Evolutionary conservation across 2,888 invertebrate species (phyloP), one percentile per base, ranked within the genome.

Genomic region (Mechanitis messenoides): DNA sequence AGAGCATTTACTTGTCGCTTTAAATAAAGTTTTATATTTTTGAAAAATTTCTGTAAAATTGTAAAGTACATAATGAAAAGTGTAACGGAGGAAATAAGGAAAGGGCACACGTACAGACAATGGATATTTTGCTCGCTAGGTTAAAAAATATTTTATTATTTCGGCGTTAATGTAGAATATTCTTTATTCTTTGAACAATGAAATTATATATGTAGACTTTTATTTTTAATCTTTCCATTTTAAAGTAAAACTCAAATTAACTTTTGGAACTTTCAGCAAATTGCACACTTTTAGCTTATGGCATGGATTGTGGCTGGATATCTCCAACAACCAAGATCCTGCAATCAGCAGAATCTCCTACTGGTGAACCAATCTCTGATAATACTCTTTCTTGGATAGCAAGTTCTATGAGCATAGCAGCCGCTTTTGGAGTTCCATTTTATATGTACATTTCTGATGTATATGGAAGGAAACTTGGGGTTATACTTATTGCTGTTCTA

Each of bases 351-450:
- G 58, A 60, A 3, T 77, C 81, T 2, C 82, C 84, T 1, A 68
- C 79, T 1, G 87, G 83, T 3, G 65, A 63, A 7, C 77, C 84
- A 2, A 58, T 91, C 59, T 78, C 83, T 46, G 77, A 82, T 61
- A 75, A 73, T 58, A 81, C 83, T 58, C 69, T 87, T 28, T 81
- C 90, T 1, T 86, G 88, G 86, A 73, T 91, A 12, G 91, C 88
- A 4, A 90, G 91, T 53, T 78, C 79, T 0, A 66, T 75, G 59
- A 78, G 84, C 12, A 71, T 92, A 66, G 75, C 83, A 5, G 78
- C 79, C n/a, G 74, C 76, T 9, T 61, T 78, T 12, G 75, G 76
- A 1, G 87, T 86, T 2, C 75, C 87, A 6, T 61, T 88, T 12
- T 91, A 84, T 72, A 82, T 91, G 5, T 78, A 78, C 50, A 67